Evolutionary conservation across 1,140 invertebrate genomes (phyloP).

Genomic region (honey bee (Apis mellifera)): Amel_HAv3.1 CM009933.2:8169501-8170000

Average conservation of each 20-base stretch:
- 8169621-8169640: background rate
- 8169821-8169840: background rate
- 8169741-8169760: constrained; percentile 64
- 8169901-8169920: too few relatives aligned
- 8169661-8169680: too few relatives aligned
- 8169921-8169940: too few relatives aligned
- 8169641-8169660: background rate
- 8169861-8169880: background rate
- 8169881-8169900: too few relatives aligned
- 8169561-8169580: constrained; percentile 82
- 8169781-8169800: constrained; percentile 63
- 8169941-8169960: too few relatives aligned
- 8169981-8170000: too few relatives aligned
- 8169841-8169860: background rate
- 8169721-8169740: background rate
- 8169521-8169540: constrained; percentile 89
- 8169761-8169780: constrained; percentile 62
- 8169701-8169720: constrained; percentile 7
- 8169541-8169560: constrained; percentile 87
- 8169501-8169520: constrained; percentile 83
- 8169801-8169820: constrained; percentile 1
- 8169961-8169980: too few relatives aligned
- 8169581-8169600: constrained; percentile 63
- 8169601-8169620: background rate
- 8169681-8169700: background rate